Conservation (phyloP, 2,888 invertebrate genomes). For the Kuschelorhynchus macadamiae region DNA sequence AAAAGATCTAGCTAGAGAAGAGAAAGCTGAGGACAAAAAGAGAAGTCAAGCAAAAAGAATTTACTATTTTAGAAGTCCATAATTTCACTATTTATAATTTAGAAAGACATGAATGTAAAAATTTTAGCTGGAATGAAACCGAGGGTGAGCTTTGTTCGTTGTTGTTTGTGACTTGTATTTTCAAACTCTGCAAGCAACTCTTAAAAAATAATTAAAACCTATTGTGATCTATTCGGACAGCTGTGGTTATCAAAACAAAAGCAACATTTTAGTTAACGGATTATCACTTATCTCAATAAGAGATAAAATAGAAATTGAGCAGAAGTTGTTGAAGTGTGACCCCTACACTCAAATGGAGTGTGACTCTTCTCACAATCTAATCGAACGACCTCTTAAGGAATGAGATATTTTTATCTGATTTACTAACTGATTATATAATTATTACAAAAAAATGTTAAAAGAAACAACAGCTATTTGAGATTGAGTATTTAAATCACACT, state of each 20-base stretch:
- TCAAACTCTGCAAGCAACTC: slow-evolving; percentile 22
- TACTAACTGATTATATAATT: slow-evolving; percentile 36
- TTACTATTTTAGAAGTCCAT: slow-evolving; percentile 53
- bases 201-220: slow-evolving; percentile 18
- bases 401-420: too few species aligned
- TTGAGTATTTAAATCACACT: slow-evolving; percentile 36
- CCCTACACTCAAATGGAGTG: too few species aligned
- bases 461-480: slow-evolving; percentile 36
- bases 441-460: slow-evolving; percentile 21
- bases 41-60: neutral
- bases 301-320: slow-evolving; percentile 26
- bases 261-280: slow-evolving; percentile 18
- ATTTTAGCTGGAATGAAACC: slow-evolving; percentile 39
- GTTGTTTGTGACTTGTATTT: slow-evolving; percentile 28
- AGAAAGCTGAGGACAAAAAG: slow-evolving; percentile 12
- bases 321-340: too few species aligned
- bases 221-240: slow-evolving; percentile 35
- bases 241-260: slow-evolving; percentile 44
- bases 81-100: slow-evolving; percentile 56
- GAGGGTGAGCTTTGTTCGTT: slow-evolving; percentile 42
- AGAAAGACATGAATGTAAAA: slow-evolving; percentile 51
- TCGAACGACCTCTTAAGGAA: too few species aligned
- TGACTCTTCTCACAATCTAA: too few species aligned
- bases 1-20: slow-evolving; percentile 8
- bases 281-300: slow-evolving; percentile 28